phyloP scores from a whole-genome alignment of 2,113 vertebrate species.

The Spheniscus mendiculus region DNA sequence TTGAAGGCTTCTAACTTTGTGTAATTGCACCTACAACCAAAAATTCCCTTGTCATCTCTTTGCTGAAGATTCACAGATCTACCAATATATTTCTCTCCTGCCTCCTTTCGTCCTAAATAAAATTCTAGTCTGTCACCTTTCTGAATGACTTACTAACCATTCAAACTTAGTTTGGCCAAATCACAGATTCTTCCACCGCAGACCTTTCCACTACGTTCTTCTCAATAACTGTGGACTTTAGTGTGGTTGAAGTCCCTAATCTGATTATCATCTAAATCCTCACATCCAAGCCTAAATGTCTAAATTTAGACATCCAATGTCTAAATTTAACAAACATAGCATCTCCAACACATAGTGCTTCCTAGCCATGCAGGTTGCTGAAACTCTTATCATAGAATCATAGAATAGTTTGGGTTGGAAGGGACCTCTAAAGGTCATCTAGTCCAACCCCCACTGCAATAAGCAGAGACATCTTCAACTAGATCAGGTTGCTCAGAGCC shows the following conservation, averaged over 20 bases:
- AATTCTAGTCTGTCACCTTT: neutral
- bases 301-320: neutral
- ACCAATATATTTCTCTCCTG: neutral
- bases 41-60: neutral
- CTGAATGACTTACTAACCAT: neutral
- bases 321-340: neutral
- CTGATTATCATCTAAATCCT: neutral
- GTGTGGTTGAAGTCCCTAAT: neutral
- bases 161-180: neutral
- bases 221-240: neutral
- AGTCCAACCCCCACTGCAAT: fast-evolving
- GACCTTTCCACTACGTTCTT: neutral
- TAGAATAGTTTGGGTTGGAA: neutral
- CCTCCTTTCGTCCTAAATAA: neutral
- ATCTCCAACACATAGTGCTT: neutral
- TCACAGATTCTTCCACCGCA: neutral
- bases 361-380: neutral
- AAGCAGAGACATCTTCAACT: neutral
- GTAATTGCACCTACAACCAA: neutral
- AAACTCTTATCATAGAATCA: neutral
- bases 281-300: neutral
- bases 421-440: neutral
- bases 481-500: neutral
- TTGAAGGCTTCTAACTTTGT: neutral
- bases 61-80: neutral